These are phyloP conservation scores for Phaonia tiefii DNA, from an alignment of 2,888 invertebrate species.

Conservation along the genomic window DNA sequence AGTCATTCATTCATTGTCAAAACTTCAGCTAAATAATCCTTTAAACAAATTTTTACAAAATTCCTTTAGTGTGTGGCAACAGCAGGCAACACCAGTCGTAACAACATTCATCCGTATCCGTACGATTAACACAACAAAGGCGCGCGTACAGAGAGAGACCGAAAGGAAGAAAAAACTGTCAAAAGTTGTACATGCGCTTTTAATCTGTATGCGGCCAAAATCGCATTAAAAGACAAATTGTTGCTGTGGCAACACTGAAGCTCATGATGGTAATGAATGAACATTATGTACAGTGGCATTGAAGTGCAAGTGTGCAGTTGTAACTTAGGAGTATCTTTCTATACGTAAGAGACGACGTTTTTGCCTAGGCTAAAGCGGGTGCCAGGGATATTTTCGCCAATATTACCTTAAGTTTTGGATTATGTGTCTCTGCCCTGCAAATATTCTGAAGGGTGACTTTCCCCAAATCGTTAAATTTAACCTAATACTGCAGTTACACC, in stretches of 20 bases:
- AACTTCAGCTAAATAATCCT: constrained; percentile 63
- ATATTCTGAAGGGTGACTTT: no score
- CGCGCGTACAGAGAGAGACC: constrained; percentile 28
- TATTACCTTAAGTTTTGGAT: no score
- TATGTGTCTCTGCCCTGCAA: no score
- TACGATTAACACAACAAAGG: constrained; percentile 34
- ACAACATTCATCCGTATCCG: constrained; percentile 18
- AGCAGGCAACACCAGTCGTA: neutral
- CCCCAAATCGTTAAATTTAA: no score
- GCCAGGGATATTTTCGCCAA: no score
- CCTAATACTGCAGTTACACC: no score
- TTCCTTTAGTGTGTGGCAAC: constrained; percentile 41
- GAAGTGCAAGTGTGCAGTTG: constrained; percentile 11
- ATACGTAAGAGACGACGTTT: no score
- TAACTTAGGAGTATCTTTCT: no score
- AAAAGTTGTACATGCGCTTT: constrained; percentile 62
- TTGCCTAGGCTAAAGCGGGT: no score
- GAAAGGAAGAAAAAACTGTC: constrained; percentile 48
- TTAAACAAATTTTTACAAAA: constrained; percentile 44
- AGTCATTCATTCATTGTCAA: constrained; percentile 57
- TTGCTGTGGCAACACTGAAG: constrained; percentile 57
- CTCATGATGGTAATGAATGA: constrained; percentile 3
- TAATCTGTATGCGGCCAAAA: constrained; percentile 65
- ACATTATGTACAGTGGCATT: constrained; percentile 34
- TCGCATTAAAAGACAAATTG: constrained; percentile 65